Evolutionary conservation across 2,113 vertebrate genomes (phyloP), one percentile per base, ranked within the genome.

Genomic region (Ginglymostoma cirratum): DNA sequence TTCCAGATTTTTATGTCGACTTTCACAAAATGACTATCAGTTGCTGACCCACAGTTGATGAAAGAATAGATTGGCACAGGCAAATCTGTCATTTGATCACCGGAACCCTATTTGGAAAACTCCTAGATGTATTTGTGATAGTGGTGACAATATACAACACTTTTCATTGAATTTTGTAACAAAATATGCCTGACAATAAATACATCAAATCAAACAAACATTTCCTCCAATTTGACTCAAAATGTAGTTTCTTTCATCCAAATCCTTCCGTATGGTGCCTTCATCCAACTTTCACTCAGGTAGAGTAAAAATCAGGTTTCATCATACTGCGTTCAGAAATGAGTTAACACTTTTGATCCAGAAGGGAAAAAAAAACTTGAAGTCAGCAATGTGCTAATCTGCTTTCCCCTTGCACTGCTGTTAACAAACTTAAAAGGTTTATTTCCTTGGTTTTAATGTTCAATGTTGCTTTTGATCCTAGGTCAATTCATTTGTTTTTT

Each of bases 391-490:
- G 12, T 90, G 24, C 15, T 61, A 61, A 61, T 38, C 15, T 66
- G 89, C 19, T 42, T 19, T 17, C n/a, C n/a, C 38, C 38, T 65
- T 34, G 65, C 15, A 38, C 38, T 66, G 30, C 17, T 66, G 65
- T 30, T 38, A 61, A 65, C 87, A 90, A 30, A n/a, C 0, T 0
- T 34, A 14, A 65, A 90, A 34, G 87, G 5, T 61, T 55, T 55
- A 27, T 65, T 15, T 90, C 30, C 85, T 90, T 90, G 87, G n/a
- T 34, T 65, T 92, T 92, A 92, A 92, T 92, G 19, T 65, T 65
- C 27, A n/a, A 34, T n/a, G 14, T n/a, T 92, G 65, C 19, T 5
- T 65, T 65, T 65, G 14, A 90, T 90, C 87, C 65, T 65, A 30
- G 27, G 34, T 65, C 30, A n/a, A 92, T n/a, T 92, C 30, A 66